These are phyloP conservation scores for Meloe dianella DNA, from an alignment of 2,888 invertebrate genomes.

Conservation along the genomic window DNA sequence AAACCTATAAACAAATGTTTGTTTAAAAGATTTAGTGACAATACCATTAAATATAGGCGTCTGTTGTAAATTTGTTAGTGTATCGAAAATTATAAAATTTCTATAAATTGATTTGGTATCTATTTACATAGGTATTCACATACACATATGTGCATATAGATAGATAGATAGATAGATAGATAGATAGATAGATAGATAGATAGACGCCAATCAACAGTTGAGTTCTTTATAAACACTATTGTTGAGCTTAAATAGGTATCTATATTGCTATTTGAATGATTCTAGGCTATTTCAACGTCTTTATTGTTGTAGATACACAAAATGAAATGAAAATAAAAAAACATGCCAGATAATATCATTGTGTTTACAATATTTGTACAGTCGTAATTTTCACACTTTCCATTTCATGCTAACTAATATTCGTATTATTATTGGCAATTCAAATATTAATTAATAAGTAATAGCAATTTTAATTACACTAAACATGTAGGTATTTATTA, in stretches of 20 bases:
- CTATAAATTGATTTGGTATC: too few relatives aligned
- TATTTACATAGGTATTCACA: too few relatives aligned
- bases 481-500: neutral
- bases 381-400: constrained; percentile 50
- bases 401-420: constrained; percentile 15
- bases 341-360: neutral
- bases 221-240: constrained; percentile 11
- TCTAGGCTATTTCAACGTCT: neutral
- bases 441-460: constrained; percentile 20
- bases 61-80: neutral
- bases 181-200: too few relatives aligned
- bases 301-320: neutral
- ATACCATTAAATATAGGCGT: neutral
- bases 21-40: neutral
- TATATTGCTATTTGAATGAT: constrained; percentile 14
- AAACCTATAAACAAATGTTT: neutral
- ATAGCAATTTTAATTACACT: constrained; percentile 8
- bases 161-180: too few relatives aligned
- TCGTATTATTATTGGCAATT: constrained; percentile 40
- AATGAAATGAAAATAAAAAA: neutral
- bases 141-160: too few relatives aligned
- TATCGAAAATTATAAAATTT: too few relatives aligned
- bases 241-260: too few relatives aligned
- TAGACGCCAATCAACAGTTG: neutral
- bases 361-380: neutral